phyloP scores from a whole-genome alignment of 2,113 vertebrate genomes.

The Monarcha castaneiventris region DNA sequence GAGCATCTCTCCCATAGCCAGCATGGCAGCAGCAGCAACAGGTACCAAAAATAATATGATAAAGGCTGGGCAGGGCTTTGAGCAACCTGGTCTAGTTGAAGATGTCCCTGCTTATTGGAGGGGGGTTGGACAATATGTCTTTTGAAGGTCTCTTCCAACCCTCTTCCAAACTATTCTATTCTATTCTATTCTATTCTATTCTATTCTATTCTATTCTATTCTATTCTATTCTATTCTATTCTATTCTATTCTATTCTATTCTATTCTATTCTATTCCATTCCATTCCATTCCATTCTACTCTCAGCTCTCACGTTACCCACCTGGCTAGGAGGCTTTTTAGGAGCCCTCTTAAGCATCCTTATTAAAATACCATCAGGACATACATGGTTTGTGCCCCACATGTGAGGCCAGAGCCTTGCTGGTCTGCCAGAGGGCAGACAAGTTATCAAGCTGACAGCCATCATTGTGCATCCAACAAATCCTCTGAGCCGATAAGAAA shows the following conservation, averaged over 20 bases:
- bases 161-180: background rate
- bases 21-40: background rate
- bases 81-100: background rate
- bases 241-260: background rate
- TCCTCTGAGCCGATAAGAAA: constrained; percentile 1
- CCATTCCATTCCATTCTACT: no score
- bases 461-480: constrained; percentile 31
- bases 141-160: background rate
- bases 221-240: background rate
- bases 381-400: background rate
- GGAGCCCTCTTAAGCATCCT: background rate
- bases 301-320: background rate
- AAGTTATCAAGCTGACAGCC: constrained; percentile 21
- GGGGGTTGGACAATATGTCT: background rate
- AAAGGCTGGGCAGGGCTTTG: background rate
- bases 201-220: background rate
- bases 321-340: background rate
- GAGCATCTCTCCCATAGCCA: background rate
- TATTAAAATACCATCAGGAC: background rate
- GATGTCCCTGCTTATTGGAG: background rate
- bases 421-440: background rate
- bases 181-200: background rate
- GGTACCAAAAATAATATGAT: background rate
- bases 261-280: background rate
- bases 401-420: background rate